Evolutionary conservation across 2,113 vertebrate genomes (phyloP).

Genomic region (Arenaria interpres): DNA sequence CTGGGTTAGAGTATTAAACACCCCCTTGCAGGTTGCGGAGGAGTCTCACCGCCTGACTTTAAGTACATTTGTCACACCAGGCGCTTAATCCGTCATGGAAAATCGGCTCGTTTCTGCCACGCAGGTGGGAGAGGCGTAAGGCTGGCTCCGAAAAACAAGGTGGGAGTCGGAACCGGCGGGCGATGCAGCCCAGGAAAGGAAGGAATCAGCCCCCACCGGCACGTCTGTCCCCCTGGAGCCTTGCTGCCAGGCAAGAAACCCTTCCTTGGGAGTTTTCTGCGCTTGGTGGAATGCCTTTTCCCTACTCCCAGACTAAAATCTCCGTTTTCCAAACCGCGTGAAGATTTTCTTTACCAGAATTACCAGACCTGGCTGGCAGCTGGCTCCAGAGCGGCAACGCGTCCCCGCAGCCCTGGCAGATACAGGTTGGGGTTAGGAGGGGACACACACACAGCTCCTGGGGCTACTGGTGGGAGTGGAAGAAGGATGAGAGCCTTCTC

Average conservation of each 20-base stretch:
- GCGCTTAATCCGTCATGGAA: neutral
- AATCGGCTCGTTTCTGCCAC: neutral
- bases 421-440: neutral
- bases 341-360: neutral
- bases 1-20: neutral
- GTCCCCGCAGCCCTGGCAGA: neutral
- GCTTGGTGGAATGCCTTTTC: neutral
- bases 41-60: neutral
- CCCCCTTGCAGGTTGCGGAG: neutral
- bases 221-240: neutral
- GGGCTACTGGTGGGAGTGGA: neutral
- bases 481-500: neutral
- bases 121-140: conserved; percentile 5
- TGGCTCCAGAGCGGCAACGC: neutral
- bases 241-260: neutral
- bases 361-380: neutral
- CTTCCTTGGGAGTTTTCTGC: neutral
- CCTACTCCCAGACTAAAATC: neutral
- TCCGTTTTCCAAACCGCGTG: neutral
- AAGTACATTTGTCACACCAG: conserved; percentile 43
- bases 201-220: neutral
- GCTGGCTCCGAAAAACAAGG: neutral
- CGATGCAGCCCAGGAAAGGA: neutral
- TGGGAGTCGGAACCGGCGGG: neutral
- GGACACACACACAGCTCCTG: neutral